Conservation (phyloP, 2,888 invertebrate species). For the Trileptium ribeirensis region DNA sequence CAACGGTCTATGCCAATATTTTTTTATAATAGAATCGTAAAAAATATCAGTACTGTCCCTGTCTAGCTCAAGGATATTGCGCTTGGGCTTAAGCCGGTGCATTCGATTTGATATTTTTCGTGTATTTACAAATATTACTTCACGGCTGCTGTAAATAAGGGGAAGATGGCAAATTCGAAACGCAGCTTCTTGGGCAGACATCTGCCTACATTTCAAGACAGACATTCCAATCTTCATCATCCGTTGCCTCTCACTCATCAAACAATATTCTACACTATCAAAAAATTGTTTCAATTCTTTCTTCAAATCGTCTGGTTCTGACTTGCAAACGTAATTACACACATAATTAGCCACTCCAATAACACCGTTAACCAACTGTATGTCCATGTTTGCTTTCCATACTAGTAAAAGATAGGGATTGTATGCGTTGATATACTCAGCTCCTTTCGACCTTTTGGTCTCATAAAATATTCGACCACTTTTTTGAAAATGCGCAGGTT, state of each 20-base stretch:
- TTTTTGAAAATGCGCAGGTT: not conserved
- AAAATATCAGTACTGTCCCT: not conserved
- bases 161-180: not conserved
- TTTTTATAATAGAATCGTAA: not conserved
- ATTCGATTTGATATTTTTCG: not conserved
- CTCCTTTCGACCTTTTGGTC: not conserved
- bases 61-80: not conserved
- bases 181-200: conserved; percentile 5
- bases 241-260: too few relatives aligned
- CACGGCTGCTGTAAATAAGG: not conserved
- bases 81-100: not conserved
- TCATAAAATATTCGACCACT: not conserved
- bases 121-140: not conserved
- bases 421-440: not conserved
- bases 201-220: not conserved
- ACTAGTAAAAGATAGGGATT: not conserved
- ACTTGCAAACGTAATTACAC: not conserved
- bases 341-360: not conserved
- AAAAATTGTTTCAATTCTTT: not conserved
- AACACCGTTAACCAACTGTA: not conserved
- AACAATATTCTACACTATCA: too few relatives aligned
- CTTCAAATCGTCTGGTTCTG: not conserved
- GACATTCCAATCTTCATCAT: conserved; percentile 2
- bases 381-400: not conserved
- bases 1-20: not conserved